Base-by-base conservation (phyloP, 1,140 invertebrate species). In the Forficula auricularia region DNA sequence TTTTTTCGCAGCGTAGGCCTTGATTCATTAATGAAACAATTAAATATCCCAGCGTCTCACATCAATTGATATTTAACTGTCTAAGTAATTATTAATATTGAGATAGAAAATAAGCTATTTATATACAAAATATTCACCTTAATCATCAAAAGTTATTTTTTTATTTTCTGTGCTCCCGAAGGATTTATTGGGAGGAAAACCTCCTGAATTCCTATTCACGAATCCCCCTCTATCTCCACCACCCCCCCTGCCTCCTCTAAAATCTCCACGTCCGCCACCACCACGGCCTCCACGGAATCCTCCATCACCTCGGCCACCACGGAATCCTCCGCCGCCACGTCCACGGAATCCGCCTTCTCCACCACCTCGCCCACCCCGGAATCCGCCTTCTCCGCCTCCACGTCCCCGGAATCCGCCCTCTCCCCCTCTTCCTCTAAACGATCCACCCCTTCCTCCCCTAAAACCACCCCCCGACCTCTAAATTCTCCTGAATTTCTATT, bases 61-160 rank as follows among this genome's bases (percentile, higher is more conserved):
- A n/a, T n/a, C n/a, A n/a, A n/a, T n/a, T n/a, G n/a, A n/a, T n/a
- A n/a, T n/a, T n/a, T n/a, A n/a, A n/a, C n/a, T n/a, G n/a, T n/a
- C n/a, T n/a, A n/a, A n/a, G n/a, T n/a, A n/a, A n/a, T n/a, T n/a
- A n/a, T n/a, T n/a, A n/a, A n/a, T n/a, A n/a, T n/a, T n/a, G n/a
- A n/a, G n/a, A n/a, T n/a, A 30, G 43, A 9, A 38, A 38, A 30
- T 22, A n/a, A 15, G 33, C 19, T 13, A 13, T 18, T 16, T 15
- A 37, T 27, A 36, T 33, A n/a, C n/a, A n/a, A n/a, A 40, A 38
- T 38, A 42, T 30, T 38, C 37, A 35, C 33, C 27, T 60, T 48
- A 73, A 58, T 83, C 74, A 52, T 86, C 82, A 60, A 87, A 88
- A 38, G 70, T 77, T 48, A 85, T 85, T 66, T 86, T 87, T 64